Evolutionary conservation across 2,888 invertebrate genomes (phyloP).

Genomic region (Dusona sp.): DNA sequence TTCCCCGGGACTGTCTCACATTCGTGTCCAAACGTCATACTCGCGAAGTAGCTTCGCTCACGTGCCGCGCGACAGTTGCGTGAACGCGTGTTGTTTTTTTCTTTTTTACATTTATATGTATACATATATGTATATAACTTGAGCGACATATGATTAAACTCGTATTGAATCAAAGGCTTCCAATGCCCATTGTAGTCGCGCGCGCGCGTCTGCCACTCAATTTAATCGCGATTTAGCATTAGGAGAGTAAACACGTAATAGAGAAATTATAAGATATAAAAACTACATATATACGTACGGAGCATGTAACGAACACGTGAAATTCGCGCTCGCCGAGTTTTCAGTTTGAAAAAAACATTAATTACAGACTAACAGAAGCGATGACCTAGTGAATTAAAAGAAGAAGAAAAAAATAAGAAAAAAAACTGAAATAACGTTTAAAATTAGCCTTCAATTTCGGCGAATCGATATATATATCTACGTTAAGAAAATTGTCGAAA

Average conservation of each 20-base stretch:
- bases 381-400: conserved; percentile 4
- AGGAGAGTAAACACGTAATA: conserved; percentile 10
- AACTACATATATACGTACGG: background rate
- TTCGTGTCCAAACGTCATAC: conserved; percentile 43
- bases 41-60: conserved; percentile 35
- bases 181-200: conserved; percentile 25
- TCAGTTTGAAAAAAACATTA: background rate
- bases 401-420: background rate
- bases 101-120: background rate
- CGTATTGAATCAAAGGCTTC: conserved; percentile 51
- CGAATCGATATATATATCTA: background rate
- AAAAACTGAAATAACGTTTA: background rate
- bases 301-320: conserved; percentile 32
- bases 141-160: conserved; percentile 39
- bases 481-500: background rate
- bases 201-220: conserved; percentile 22
- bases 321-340: background rate
- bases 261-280: conserved; percentile 14
- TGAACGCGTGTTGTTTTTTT: conserved; percentile 18
- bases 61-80: conserved; percentile 40
- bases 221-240: conserved; percentile 45
- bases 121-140: background rate
- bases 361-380: conserved; percentile 1
- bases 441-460: background rate
- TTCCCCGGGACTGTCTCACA: conserved; percentile 24